Evolutionary conservation across 2,888 invertebrate genomes (phyloP).

Genomic region (Nymphalis urticae): DNA sequence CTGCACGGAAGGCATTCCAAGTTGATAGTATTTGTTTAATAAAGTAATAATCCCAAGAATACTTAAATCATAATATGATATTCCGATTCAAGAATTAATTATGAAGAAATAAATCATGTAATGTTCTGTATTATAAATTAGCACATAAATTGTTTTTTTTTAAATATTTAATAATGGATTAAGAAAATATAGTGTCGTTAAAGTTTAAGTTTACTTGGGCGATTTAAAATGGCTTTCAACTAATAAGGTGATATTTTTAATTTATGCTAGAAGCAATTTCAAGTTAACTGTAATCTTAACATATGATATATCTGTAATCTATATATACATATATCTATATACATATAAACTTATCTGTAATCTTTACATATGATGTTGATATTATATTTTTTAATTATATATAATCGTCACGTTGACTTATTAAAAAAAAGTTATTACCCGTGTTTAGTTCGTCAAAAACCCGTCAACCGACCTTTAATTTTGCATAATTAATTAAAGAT

Average conservation of each 20-base stretch:
- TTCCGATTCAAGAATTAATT: neutral
- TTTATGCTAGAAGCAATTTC: neutral
- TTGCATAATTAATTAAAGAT: conserved; percentile 56
- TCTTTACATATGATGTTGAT: too few relatives aligned
- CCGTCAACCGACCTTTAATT: conserved; percentile 42
- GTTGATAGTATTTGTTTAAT: conserved; percentile 21
- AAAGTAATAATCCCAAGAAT: conserved; percentile 13
- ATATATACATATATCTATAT: too few relatives aligned
- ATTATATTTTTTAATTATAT: neutral
- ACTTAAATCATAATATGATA: neutral
- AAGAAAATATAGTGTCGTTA: too few relatives aligned
- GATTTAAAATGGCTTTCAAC: too few relatives aligned
- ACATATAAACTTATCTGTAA: too few relatives aligned
- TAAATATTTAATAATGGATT: too few relatives aligned
- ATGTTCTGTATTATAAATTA: too few relatives aligned
- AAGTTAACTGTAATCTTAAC: neutral
- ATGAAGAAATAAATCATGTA: too few relatives aligned
- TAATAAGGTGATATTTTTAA: neutral
- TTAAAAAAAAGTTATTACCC: conserved; percentile 36
- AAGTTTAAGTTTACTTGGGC: too few relatives aligned
- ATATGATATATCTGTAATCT: neutral
- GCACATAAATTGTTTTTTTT: too few relatives aligned
- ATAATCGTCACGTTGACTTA: neutral
- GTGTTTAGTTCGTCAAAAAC: conserved; percentile 35
- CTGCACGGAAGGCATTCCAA: conserved; percentile 26